phyloP scores from a whole-genome alignment of 1,140 invertebrate species.

The Penaeus indicus region DNA sequence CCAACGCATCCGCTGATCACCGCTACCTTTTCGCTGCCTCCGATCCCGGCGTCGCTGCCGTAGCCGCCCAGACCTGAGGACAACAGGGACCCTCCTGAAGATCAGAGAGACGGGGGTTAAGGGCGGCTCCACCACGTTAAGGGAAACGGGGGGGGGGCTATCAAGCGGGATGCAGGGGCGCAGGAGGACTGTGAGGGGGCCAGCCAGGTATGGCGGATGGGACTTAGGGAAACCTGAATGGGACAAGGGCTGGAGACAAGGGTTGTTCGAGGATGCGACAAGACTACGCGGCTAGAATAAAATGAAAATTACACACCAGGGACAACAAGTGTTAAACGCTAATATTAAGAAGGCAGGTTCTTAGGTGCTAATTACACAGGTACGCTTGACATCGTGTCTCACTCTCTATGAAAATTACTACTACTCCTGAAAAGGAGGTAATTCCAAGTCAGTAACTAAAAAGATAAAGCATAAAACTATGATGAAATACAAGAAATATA shows the following conservation, averaged over 20 bases:
- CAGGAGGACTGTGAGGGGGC: background rate
- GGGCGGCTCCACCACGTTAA: background rate
- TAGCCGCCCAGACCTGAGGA: conserved; percentile 56
- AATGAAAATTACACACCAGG: too few relatives aligned
- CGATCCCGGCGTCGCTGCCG: conserved; percentile 44
- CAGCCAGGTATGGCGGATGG: background rate
- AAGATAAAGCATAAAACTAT: too few relatives aligned
- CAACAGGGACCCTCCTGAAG: background rate
- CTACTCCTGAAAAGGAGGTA: too few relatives aligned
- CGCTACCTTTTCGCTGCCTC: conserved; percentile 57
- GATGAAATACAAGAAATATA: too few relatives aligned
- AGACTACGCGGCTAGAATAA: too few relatives aligned
- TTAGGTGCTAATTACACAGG: too few relatives aligned
- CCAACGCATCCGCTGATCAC: conserved; percentile 64
- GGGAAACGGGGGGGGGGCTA: background rate
- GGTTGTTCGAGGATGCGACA: background rate
- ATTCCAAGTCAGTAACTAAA: too few relatives aligned
- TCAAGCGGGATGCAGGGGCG: background rate
- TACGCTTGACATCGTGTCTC: too few relatives aligned
- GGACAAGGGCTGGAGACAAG: background rate
- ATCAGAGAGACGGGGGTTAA: conserved; percentile 3
- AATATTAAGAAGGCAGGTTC: too few relatives aligned
- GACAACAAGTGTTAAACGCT: too few relatives aligned
- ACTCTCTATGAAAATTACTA: too few relatives aligned
- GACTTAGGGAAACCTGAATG: background rate